Base-by-base conservation (phyloP, 2,113 vertebrate species). In the Willisornis vidua region DNA sequence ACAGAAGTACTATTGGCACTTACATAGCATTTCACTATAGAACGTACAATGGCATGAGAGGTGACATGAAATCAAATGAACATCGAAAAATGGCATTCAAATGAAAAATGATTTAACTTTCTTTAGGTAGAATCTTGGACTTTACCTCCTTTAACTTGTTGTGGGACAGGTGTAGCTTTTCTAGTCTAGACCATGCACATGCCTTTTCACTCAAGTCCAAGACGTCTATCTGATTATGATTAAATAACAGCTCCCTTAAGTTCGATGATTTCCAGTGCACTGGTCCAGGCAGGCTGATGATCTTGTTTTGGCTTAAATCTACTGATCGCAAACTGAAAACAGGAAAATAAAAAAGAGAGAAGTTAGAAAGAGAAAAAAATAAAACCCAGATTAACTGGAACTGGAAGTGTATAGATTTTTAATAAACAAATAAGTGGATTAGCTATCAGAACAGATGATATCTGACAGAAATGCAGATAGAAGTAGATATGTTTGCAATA, bases 131-230 rank as follows among this genome's bases (percentile, higher is more conserved):
- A 91, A 33, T 57, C 14, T 84, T 35, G 73, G 6, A 65, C 78
- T 78, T 97, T 97, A 99, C 99, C 99, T 99, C 98, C 28, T 98
- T 98, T 62, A 99, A 97, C 77, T 98, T 98, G 97, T 99, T 99
- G 96, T 98, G 97, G 54, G 98, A 98, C 74, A 99, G 98, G 86
- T 99, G 98, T 9, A 99, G 97, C 74, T 99, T 99, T 98, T 99
- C 99, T 83, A 99, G 97, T 52, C 99, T 94, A 93, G 98, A 97
- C 99, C 99, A 99, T 2, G 94, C 97, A 93, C 93, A 93, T 24
- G 98, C 96, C 12, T 98, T 98, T 92, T 98, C 98, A 29, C 97
- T 98, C 82, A 99, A 98, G 90, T 99, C 98, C 95, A 99, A 97
- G 45, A 90, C 2, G 3, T 76, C 89, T 91, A 99, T 99, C 43